phyloP scores from a whole-genome alignment of 2,113 vertebrate genomes.

The Dascyllus trimaculatus region DNA sequence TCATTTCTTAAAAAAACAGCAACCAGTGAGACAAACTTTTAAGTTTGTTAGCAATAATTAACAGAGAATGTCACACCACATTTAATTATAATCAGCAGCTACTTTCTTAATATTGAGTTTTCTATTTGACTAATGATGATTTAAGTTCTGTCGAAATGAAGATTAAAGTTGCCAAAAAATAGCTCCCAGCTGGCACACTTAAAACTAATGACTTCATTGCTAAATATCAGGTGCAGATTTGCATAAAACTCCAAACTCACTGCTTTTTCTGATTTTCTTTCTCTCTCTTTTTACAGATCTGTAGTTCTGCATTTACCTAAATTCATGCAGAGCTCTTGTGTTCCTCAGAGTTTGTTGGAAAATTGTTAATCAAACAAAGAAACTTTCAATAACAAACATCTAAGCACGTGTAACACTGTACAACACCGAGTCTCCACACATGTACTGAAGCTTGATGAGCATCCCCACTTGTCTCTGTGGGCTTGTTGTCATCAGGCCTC shows the following conservation, averaged over 20 bases:
- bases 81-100: not conserved
- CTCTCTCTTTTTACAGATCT: not conserved
- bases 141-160: no score
- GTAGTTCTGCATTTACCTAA: not conserved
- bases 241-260: not conserved
- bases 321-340: not conserved
- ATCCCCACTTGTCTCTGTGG: conserved; percentile 5
- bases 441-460: not conserved
- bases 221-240: not conserved
- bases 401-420: not conserved
- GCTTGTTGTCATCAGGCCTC: conserved; percentile 32
- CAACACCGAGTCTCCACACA: not conserved
- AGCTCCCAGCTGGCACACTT: not conserved
- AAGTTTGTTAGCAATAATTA: not conserved
- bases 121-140: not conserved
- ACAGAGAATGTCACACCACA: not conserved
- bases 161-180: not conserved
- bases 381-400: conserved; percentile 6
- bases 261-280: no score
- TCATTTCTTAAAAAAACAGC: not conserved
- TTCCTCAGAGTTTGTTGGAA: not conserved
- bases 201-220: not conserved
- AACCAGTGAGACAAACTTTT: not conserved
- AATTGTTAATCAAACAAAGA: not conserved
- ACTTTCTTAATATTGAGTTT: not conserved